A percentile compares a stretch with the other conserved stretches of the same genome.
Conservation (phyloP, 2,888 invertebrate species). For the Andrena hattorfiana region DNA sequence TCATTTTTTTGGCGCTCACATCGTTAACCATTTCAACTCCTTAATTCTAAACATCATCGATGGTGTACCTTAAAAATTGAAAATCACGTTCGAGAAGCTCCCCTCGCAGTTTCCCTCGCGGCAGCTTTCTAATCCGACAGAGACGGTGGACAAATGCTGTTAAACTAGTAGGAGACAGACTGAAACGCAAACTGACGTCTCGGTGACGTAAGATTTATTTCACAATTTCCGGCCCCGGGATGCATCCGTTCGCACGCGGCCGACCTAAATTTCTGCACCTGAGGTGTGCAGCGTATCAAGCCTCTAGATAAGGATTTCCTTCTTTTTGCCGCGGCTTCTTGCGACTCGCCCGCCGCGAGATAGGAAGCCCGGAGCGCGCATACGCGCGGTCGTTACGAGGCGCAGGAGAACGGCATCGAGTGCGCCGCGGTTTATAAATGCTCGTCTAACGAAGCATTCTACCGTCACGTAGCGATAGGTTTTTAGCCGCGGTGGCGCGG, state of each 20-base stretch:
- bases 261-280: constrained; percentile 54
- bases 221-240: constrained; percentile 53
- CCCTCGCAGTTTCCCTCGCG: neutral
- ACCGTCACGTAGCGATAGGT: neutral
- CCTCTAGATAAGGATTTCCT: constrained; percentile 27
- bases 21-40: no score
- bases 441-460: constrained; percentile 43
- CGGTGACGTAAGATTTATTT: constrained; percentile 56
- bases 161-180: neutral
- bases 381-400: constrained; percentile 1
- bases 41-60: no score
- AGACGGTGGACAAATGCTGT: constrained; percentile 1
- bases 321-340: constrained; percentile 4
- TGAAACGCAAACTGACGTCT: constrained; percentile 4
- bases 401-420: neutral
- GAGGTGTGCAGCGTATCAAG: constrained; percentile 1
- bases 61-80: neutral
- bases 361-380: neutral
- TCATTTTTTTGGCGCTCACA: no score
- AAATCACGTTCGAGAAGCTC: neutral
- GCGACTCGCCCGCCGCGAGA: neutral
- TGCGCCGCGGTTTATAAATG: constrained; percentile 20
- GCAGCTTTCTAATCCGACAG: neutral
- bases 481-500: constrained; percentile 8
- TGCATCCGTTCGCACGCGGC: constrained; percentile 27